Conservation (phyloP, 35 echinoderm and acorn worm species). For the Anneissia japonica region DNA sequence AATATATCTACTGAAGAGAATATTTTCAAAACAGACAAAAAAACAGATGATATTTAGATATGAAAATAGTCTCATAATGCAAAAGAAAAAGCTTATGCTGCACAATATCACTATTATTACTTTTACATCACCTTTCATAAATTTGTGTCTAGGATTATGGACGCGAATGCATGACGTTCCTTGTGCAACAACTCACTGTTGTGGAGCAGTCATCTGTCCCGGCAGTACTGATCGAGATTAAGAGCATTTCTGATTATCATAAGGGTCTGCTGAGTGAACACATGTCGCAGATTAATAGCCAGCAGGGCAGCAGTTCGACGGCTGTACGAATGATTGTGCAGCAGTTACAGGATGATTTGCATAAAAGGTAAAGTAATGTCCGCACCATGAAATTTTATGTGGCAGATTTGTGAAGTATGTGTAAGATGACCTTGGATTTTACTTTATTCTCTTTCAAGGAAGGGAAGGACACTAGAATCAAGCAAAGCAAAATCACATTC, state of each 20-base stretch:
- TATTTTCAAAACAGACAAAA: no score
- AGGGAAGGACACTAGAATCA: background rate
- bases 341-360: constrained; percentile 69
- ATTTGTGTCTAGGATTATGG: constrained; percentile 69
- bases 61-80: no score
- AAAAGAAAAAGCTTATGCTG: no score
- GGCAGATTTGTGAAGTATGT: no score
- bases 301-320: constrained; percentile 76
- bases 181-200: constrained; percentile 57
- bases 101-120: no score
- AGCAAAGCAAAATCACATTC: background rate
- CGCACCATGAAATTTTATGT: background rate
- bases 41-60: no score
- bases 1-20: no score
- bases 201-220: constrained; percentile 83
- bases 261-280: constrained; percentile 64
- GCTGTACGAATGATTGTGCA: constrained; percentile 97
- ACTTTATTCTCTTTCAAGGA: background rate
- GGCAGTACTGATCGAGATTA: constrained; percentile 90
- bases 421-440: no score
- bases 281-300: constrained; percentile 58
- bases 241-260: constrained; percentile 89
- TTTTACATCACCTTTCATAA: no score
- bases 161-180: constrained; percentile 70
- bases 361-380: constrained; percentile 40